Conservation (phyloP, 37 sponge, comb jelly and placozoan species). For the Hexactinellida sp. region DNA sequence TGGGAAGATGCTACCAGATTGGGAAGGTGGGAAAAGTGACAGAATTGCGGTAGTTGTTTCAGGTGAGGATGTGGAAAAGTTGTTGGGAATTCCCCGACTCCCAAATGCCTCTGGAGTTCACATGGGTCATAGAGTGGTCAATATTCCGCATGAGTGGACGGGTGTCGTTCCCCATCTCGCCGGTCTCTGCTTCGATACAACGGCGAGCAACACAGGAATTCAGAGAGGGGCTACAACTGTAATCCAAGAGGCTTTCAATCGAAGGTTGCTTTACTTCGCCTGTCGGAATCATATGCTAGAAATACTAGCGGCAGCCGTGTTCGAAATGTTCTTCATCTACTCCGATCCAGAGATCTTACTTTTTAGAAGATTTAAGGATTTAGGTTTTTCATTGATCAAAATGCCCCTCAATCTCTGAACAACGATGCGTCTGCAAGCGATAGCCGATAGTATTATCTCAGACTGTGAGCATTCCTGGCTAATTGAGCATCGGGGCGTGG, state of each 20-base stretch:
- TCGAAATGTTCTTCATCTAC: slow-evolving; percentile 6
- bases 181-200: slow-evolving; percentile 1
- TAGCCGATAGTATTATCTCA: background rate
- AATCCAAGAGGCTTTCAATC: background rate
- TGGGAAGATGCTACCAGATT: slow-evolving; percentile 19
- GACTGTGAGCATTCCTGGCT: slow-evolving; percentile 5
- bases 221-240: background rate
- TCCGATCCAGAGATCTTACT: background rate
- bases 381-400: slow-evolving; percentile 5
- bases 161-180: background rate
- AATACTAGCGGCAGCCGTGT: slow-evolving; percentile 8
- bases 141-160: background rate
- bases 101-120: background rate
- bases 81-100: background rate
- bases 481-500: background rate
- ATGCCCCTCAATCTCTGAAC: background rate
- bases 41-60: background rate
- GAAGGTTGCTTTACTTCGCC: background rate
- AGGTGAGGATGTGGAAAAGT: slow-evolving; percentile 7
- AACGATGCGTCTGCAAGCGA: background rate
- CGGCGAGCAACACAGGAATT: background rate
- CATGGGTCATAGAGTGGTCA: background rate
- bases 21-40: slow-evolving; percentile 3
- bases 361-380: slow-evolving; percentile 17
- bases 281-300: background rate